Evolutionary conservation across 2,797 vertebrate species (phyloP), one percentile per base, ranked within the genome.

Genomic region (Cirrhinus mrigala): DNA sequence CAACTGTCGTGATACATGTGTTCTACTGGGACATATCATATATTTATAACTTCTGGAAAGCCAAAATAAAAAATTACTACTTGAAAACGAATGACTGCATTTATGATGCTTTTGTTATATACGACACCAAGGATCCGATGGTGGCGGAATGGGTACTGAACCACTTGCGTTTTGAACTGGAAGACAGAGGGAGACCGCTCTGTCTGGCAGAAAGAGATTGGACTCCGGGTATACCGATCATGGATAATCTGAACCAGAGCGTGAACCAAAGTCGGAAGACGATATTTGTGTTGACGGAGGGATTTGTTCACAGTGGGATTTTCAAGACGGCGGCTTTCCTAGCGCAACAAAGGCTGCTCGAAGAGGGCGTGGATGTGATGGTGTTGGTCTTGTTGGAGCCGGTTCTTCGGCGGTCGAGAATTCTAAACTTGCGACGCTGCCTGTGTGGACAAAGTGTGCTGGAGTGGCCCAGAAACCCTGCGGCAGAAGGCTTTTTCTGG

Each of bases 381-480:
- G 87, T 94, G 3, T 90, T 95, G 66, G 89, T 95, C 2, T 78
- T 95, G 16, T 89, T 95, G 79, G 91, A 94, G 86, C 93, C 94
- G 10, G 93, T 94, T 58, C 62, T 95, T 54, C 93, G 90, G 24
- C 88, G 92, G 15, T 95, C 93, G 0, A 93, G 93, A 82, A 94
- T 94, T 50, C 8, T 95, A 73, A 89, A 91, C 37, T 90, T 95
- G 40, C 88, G 92, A 9, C 90, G 87, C 50, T 90, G 92, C 62
- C 86, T 95, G 79, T 94, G 93, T 80, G 92, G 92, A 54, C 93
- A 92, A 60, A 94, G 94, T 33, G 92, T 95, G 58, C 88, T 95
- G 52, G 91, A 92, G 16, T 95, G 95, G 95, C 94, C 94, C 1
- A 89, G 88, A 83, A 94, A 93, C 79, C 93, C 94, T 15, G 89